phyloP scores from a whole-genome alignment of 64 coral and sea anemone species.

The Montipora cactus region DNA sequence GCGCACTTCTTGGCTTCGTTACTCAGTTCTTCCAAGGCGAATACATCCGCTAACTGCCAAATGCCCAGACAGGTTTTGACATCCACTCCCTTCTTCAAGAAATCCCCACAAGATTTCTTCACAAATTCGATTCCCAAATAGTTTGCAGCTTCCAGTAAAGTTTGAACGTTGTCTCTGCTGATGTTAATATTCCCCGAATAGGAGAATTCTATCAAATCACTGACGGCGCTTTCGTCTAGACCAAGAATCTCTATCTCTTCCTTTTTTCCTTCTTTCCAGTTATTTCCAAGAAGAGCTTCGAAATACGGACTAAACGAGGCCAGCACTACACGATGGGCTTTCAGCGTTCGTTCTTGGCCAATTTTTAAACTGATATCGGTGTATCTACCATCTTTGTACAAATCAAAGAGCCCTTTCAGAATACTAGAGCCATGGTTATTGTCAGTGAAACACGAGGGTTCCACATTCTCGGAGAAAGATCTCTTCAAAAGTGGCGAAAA shows the following conservation, averaged over 20 bases:
- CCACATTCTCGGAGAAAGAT: background rate
- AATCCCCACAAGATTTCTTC: constrained; percentile 71
- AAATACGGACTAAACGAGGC: constrained; percentile 81
- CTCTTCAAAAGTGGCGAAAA: too few relatives aligned
- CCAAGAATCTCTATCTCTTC: constrained; percentile 65
- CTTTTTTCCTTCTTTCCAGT: constrained; percentile 64
- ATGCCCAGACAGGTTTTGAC: constrained; percentile 53
- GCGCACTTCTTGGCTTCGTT: constrained; percentile 47
- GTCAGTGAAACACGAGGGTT: constrained; percentile 3
- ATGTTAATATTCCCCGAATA: constrained; percentile 83
- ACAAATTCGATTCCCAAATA: constrained; percentile 82
- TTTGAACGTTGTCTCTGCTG: constrained; percentile 65
- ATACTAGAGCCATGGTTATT: constrained; percentile 49
- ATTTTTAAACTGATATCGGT: constrained; percentile 81
- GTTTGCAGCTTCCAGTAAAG: constrained; percentile 73
- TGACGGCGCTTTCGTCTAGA: constrained; percentile 39
- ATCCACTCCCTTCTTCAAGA: constrained; percentile 48
- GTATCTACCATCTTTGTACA: constrained; percentile 75
- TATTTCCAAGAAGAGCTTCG: constrained; percentile 61
- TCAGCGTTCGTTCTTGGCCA: constrained; percentile 54
- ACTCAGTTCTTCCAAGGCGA: constrained; percentile 42
- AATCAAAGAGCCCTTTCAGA: constrained; percentile 52
- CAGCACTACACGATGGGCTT: constrained; percentile 76
- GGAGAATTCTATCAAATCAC: constrained; percentile 82
- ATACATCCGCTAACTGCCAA: constrained; percentile 68